Base-by-base conservation (phyloP, 53 echinoderm and acorn worm species). In the Echinarachnius parma region DNA sequence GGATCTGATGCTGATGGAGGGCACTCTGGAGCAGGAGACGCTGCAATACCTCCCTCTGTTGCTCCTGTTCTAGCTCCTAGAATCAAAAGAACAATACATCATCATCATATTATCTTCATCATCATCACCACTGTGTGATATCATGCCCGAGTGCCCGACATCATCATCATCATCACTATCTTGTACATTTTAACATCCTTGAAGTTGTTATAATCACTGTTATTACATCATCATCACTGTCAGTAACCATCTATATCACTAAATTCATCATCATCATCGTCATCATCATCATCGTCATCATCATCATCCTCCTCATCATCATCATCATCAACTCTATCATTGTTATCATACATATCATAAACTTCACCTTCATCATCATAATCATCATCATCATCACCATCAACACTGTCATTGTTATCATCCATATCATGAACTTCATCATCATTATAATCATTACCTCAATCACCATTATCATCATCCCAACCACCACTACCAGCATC, bases 21-120 rank as follows among this genome's bases (percentile, higher is more conserved):
- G 90, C 95, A 22, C 95, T 90, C 64, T 95, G 95, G 34, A 96
- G 54, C 25, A 96, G 65, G 4, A 96, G 82, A 1, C 87, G 61
- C 81, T 96, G 91, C 31, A 96, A 14, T 2, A 69, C 69, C 61
- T 86, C 57, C 61, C 85, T 85, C 80, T 96, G 98, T 26, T 85
- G 79, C 2, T 80, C 83, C 19, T 25, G 60, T 10, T 88, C 88
- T 3, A 96, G 86, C 11, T 85, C 71, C 19, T n/a, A n/a, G n/a
- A n/a, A n/a, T n/a, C n/a, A n/a, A n/a, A n/a, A n/a, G 86, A 56
- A n/a, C n/a, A n/a, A n/a, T n/a, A n/a, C n/a, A n/a, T n/a, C n/a
- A n/a, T n/a, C n/a, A n/a, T n/a, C n/a, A n/a, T n/a, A n/a, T n/a
- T n/a, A n/a, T n/a, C n/a, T n/a, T n/a, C n/a, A n/a, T n/a, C n/a